phyloP scores from a whole-genome alignment of 2,113 vertebrate genomes.

The Myiozetetes cayanensis region DNA sequence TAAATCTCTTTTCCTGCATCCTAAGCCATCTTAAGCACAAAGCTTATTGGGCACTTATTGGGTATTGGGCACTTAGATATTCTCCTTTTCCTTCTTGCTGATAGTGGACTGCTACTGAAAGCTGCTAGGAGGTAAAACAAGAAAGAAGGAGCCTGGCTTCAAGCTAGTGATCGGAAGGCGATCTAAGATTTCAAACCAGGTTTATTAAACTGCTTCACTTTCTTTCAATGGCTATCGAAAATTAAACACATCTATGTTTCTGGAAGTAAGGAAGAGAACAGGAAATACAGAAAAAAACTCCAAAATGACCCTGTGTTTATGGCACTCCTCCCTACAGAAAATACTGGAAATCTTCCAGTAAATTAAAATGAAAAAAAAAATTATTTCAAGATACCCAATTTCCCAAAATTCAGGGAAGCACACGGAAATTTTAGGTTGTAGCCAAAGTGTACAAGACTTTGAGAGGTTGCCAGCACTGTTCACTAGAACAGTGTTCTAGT shows the following conservation, averaged over 20 bases:
- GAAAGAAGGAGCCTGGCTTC: background rate
- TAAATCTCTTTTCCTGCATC: background rate
- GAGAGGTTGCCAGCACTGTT: background rate
- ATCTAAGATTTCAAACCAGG: background rate
- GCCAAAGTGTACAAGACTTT: background rate
- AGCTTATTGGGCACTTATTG: no score
- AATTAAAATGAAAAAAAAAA: background rate
- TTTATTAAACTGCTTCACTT: background rate
- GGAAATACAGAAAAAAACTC: background rate
- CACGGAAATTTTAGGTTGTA: background rate
- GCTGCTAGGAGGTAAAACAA: background rate
- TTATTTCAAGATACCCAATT: background rate
- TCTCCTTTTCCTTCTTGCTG: background rate
- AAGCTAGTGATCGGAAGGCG: background rate
- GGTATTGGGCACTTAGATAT: background rate
- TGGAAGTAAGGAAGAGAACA: background rate
- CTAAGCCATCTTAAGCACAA: background rate
- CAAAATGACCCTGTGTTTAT: background rate
- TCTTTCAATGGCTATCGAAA: background rate
- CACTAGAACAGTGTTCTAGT: no score
- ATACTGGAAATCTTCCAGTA: background rate
- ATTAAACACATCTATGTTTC: background rate
- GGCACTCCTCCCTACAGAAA: background rate
- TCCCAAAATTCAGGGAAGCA: background rate
- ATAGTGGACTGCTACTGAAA: background rate